Percentiles rank a stretch among this genome's conserved stretches.
Evolutionary conservation across 2,888 invertebrate genomes (phyloP).

Genomic region (Mythimna vitellina): DNA sequence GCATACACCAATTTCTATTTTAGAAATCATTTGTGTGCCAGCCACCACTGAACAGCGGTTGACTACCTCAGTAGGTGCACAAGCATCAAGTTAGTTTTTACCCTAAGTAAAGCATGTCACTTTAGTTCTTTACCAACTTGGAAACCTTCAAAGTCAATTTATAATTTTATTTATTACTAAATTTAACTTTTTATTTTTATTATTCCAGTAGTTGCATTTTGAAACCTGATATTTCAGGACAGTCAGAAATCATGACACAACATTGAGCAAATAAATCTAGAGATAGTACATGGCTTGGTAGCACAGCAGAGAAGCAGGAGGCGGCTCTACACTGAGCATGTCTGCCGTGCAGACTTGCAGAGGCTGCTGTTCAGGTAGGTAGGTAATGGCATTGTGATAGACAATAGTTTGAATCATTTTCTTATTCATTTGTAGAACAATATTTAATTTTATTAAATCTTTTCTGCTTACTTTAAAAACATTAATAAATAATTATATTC

Average conservation of each 20-base stretch:
- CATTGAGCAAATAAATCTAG: conserved; percentile 14
- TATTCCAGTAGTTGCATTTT: conserved; percentile 29
- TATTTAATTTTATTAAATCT: not conserved
- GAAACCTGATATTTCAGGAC: conserved; percentile 12
- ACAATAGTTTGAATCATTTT: conserved; percentile 5
- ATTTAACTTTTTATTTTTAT: conserved; percentile 17
- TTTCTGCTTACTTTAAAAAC: conserved; percentile 4
- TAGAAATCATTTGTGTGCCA: not conserved
- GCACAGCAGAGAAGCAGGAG: not conserved
- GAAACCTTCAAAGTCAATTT: not conserved
- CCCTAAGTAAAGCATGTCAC: conserved; percentile 16
- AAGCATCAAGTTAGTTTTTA: not conserved
- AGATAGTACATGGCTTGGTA: conserved; percentile 25
- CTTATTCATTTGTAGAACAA: conserved; percentile 12
- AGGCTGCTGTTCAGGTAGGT: not conserved
- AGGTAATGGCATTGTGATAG: conserved; percentile 1
- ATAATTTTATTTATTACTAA: conserved; percentile 2
- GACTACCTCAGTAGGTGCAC: conserved; percentile 5
- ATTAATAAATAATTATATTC: not conserved
- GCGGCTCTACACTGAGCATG: not conserved
- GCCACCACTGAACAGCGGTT: not conserved
- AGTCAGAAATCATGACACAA: conserved; percentile 7
- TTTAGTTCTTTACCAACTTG: not conserved
- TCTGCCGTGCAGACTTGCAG: not conserved
- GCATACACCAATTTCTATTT: not conserved